Conservation (phyloP, 2,113 vertebrate species). For the Mesocricetus auratus region DNA sequence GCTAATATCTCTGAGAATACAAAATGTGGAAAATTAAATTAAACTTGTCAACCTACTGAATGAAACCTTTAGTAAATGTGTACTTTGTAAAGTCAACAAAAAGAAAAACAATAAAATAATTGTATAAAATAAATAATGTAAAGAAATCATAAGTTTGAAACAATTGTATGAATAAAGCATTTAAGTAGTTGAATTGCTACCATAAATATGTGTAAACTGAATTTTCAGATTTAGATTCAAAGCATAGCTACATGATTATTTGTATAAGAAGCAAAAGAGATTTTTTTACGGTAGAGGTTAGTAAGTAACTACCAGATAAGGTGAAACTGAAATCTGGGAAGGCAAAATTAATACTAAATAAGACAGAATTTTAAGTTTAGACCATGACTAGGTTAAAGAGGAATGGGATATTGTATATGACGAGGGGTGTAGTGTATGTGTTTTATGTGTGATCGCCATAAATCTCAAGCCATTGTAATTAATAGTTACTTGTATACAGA, state of each 20-base stretch:
- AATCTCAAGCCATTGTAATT: not conserved
- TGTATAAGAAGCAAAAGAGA: not conserved
- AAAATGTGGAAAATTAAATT: not conserved
- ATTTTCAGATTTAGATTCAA: not conserved
- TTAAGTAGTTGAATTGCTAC: not conserved
- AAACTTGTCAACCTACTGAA: not conserved
- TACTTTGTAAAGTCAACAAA: not conserved
- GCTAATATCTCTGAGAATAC: slow-evolving; percentile 13
- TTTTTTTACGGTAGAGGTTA: not conserved
- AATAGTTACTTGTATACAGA: not conserved
- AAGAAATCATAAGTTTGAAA: not conserved
- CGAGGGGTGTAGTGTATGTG: not conserved
- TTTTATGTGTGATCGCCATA: not conserved
- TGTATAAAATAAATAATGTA: not conserved
- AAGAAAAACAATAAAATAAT: not conserved
- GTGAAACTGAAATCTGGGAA: not conserved
- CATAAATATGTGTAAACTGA: not conserved
- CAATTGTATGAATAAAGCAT: not conserved
- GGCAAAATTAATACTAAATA: not conserved
- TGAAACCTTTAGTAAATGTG: not conserved
- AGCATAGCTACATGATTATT: not conserved
- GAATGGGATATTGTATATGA: not conserved
- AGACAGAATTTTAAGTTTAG: not conserved
- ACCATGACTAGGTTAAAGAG: not conserved
- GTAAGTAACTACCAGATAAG: not conserved